Conservation (phyloP, 2,888 invertebrate species). For the Pseudococcus longispinus region DNA sequence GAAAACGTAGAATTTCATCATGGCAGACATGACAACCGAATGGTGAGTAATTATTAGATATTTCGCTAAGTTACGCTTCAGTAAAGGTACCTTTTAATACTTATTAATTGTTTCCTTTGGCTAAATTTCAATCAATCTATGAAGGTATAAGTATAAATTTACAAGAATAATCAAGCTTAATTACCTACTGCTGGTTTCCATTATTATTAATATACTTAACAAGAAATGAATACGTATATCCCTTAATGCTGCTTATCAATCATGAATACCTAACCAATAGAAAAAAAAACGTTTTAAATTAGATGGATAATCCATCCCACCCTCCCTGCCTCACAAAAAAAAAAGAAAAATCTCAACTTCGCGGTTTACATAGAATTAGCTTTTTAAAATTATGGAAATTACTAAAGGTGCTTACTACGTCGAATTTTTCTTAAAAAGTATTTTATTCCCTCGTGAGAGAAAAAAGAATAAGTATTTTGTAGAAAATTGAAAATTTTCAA, state of each 20-base stretch:
- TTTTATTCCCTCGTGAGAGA: neutral
- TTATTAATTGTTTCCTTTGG: neutral
- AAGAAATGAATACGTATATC: neutral
- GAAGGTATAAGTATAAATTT: neutral
- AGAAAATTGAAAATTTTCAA: neutral
- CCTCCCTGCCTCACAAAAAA: too few species aligned
- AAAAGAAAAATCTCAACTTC: neutral
- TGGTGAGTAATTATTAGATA: slow-evolving; percentile 21
- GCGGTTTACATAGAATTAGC: neutral
- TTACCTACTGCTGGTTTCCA: neutral
- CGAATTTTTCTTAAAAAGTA: neutral
- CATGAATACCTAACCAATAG: neutral
- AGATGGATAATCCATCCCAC: too few species aligned
- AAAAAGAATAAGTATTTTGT: neutral
- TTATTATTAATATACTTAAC: neutral
- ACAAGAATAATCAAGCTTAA: neutral
- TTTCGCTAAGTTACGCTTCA: neutral
- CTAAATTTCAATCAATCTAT: neutral
- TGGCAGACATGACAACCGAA: slow-evolving; percentile 11
- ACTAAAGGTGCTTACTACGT: neutral
- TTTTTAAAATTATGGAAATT: neutral
- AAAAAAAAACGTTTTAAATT: too few species aligned
- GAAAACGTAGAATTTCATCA: neutral
- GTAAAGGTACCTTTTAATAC: too few species aligned
- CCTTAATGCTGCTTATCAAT: neutral